Base-by-base conservation (phyloP, 2,797 vertebrate species). In the Nannoperca australis region DNA sequence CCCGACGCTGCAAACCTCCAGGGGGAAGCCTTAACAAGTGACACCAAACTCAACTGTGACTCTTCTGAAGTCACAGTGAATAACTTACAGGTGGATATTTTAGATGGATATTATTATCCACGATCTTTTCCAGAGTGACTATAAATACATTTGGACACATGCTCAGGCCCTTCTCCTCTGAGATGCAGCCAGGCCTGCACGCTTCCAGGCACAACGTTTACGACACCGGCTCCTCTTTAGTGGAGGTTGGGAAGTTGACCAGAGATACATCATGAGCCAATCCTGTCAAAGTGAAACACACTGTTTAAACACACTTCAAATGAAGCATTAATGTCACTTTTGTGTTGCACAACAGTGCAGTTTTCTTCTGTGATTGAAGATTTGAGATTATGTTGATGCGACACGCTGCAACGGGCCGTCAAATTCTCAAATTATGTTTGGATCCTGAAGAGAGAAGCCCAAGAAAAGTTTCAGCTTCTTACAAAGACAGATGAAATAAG, bases 1-100 rank as follows among this genome's bases (percentile, higher is more conserved):
- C 78, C 74, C 56, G n/a, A 5, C 18, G 5, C 78, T 51, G 30
- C 67, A 5, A 47, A 22, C 50, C 68, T 20, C 40, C 71, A 36
- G 22, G 6, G 14, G 10, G 22, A 42, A 20, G 38, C 22, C 20
- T 1, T 7, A 40, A 5, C 2, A 42, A 38, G 17, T 8, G 64
- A 45, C 17, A 3, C 12, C 6, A 17, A 6, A 34, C 38, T 7
- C 2, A 22, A 13, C 17, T 0, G 13, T 4, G 32, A 40, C 20
- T 4, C 22, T 40, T 34, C 24, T 18, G 8, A 30, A 24, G 40
- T n/a, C 22, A 38, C 24, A 11, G 12, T 0, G 14, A n/a, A 27
- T 18, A 11, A 18, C 18, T 42, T 4, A 8, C 9, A 30, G 24
- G 32, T 34, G 17, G 4, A 36, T 15, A n/a, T 49, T 38, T 27